Percentiles rank a stretch among this genome's conserved stretches.
phyloP scores from a whole-genome alignment of 2,113 vertebrate genomes.

The Psilopsiagon aurifrons region DNA sequence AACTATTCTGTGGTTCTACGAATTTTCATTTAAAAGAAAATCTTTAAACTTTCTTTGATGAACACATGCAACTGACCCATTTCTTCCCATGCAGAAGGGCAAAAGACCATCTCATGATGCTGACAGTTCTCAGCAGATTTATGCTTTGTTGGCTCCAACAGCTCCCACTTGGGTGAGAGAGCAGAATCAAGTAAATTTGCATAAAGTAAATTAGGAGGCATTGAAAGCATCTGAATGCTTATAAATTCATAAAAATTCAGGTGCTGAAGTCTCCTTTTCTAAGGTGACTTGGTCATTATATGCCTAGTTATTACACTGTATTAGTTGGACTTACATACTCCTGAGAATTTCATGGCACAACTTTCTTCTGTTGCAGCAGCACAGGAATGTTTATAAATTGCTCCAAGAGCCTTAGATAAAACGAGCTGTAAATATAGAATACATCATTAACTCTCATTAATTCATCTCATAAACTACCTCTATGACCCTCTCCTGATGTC shows the following conservation, averaged over 20 bases:
- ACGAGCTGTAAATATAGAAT: not conserved
- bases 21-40: not conserved
- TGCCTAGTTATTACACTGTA: not conserved
- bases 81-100: not conserved
- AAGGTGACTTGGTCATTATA: not conserved
- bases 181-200: not conserved
- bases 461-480: not conserved
- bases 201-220: not conserved
- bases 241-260: not conserved
- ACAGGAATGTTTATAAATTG: not conserved
- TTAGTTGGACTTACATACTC: not conserved
- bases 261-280: not conserved
- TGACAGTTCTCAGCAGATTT: not conserved
- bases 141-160: not conserved
- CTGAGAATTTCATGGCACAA: not conserved
- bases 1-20: not conserved
- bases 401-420: not conserved
- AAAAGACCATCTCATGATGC: not conserved
- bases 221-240: not conserved
- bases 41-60: not conserved
- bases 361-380: not conserved
- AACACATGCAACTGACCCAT: not conserved
- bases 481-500: not conserved
- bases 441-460: constrained; percentile 6
- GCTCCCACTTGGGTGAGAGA: not conserved